Evolutionary conservation across 2,113 vertebrate species (phyloP).

Genomic region (Sylvia atricapilla): DNA sequence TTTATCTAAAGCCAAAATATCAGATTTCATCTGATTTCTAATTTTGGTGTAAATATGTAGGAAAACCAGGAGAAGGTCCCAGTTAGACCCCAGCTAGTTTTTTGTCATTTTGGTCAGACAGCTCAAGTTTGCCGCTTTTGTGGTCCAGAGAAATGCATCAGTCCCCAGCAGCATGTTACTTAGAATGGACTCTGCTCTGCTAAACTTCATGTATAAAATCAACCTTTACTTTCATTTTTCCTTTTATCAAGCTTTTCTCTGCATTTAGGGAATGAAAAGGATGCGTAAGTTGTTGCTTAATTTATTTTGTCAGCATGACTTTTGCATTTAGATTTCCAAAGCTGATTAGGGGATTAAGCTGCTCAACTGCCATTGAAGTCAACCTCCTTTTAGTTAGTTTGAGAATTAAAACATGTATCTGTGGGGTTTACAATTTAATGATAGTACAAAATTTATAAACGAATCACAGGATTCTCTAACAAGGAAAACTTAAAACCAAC

Average conservation of each 20-base stretch:
- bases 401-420: not conserved
- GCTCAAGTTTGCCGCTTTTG: not conserved
- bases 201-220: not conserved
- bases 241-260: not conserved
- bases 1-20: not conserved
- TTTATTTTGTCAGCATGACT: conserved; percentile 19
- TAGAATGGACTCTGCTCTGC: not conserved
- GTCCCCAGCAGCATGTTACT: fast-evolving
- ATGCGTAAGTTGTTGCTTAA: not conserved
- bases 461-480: not conserved
- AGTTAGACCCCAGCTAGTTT: not conserved
- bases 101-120: not conserved
- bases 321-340: conserved; percentile 28
- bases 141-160: not conserved
- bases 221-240: not conserved
- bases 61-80: not conserved
- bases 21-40: not conserved
- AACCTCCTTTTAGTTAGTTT: not conserved
- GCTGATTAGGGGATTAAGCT: not conserved
- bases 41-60: not conserved
- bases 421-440: not conserved
- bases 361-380: not conserved
- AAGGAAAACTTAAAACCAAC: not conserved
- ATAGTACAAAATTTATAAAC: not conserved
- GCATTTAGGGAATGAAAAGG: not conserved